Conservation (phyloP, 2,888 invertebrate species). For the Tanytarsus gracilentus region DNA sequence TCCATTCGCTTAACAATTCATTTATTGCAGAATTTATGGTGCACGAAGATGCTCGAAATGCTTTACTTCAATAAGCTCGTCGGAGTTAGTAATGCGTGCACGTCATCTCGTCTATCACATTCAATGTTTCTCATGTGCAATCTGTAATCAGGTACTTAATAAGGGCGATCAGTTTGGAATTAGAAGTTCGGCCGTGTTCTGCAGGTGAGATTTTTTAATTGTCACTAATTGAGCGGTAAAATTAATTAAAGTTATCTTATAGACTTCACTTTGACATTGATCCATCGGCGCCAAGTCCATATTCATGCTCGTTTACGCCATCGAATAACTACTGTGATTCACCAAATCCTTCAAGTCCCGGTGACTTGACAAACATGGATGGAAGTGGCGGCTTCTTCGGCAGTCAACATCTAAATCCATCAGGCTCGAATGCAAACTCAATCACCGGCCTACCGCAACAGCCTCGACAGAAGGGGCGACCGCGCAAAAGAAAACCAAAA, state of each 20-base stretch:
- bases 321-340: slow-evolving; percentile 32
- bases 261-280: slow-evolving; percentile 26
- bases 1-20: slow-evolving; percentile 30
- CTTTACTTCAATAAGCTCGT: slow-evolving; percentile 76
- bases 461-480: slow-evolving; percentile 85
- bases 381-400: slow-evolving; percentile 48
- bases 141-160: slow-evolving; percentile 75
- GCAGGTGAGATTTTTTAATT: slow-evolving; percentile 48
- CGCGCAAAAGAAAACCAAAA: slow-evolving; percentile 86
- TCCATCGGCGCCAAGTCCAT: slow-evolving; percentile 25
- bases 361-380: slow-evolving; percentile 32
- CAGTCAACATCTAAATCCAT: slow-evolving; percentile 39
- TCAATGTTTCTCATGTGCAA: slow-evolving; percentile 86
- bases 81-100: slow-evolving; percentile 91
- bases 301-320: slow-evolving; percentile 17
- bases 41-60: slow-evolving; percentile 84
- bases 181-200: slow-evolving; percentile 78
- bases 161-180: slow-evolving; percentile 95
- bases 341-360: slow-evolving; percentile 43
- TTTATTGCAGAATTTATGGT: slow-evolving; percentile 72
- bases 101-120: slow-evolving; percentile 89
- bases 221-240: not conserved
- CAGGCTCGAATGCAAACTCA: slow-evolving; percentile 39
- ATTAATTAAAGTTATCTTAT: not conserved
- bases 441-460: slow-evolving; percentile 50